Evolutionary conservation across 2,888 invertebrate species (phyloP), one percentile per base, ranked within the genome.

Genomic region (Amblyteles armatorius): DNA sequence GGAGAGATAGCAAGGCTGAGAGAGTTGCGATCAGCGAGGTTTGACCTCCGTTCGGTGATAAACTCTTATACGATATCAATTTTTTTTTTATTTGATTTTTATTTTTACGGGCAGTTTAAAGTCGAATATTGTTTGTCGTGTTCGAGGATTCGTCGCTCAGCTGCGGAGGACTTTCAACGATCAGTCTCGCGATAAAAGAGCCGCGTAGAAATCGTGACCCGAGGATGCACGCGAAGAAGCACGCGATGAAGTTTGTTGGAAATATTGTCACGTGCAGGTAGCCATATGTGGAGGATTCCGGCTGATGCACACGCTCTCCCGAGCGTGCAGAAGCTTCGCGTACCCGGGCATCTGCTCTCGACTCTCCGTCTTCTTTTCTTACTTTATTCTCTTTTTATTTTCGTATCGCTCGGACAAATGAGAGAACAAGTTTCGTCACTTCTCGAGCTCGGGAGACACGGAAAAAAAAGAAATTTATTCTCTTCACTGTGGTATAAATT

Each of bases 241-340:
- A 73, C 72, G 74, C 40, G 36, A 29, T 22, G 26, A 9, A 71
- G 83, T 67, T 83, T 79, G 48, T 80, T 77, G 50, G 33, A 65
- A 84, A 69, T 79, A 67, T 79, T 52, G 79, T 79, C 60, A 48
- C 63, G 79, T 79, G 11, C 60, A 48, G 60, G 44, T 71, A 52
- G 69, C 63, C 44, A 48, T 67, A 36, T 60, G 55, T 9, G 33
- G 29, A 52, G 22, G 29, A 83, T 79, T 69, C 50, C 68, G 26
- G 69, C 50, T 69, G 68, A 74, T 48, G 52, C 44, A 55, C 57
- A 74, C 73, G 57, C 44, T 40, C 48, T 57, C 29, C 48, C 13
- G 26, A 44, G 48, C 19, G 33, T 13, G 36, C 44, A 36, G 48
- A 74, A 36, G 22, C 68, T 65, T 57, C 22, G 22, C 3, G n/a